Conservation (phyloP, 2,797 vertebrate genomes). For the Sebastes trivittatus region DNA sequence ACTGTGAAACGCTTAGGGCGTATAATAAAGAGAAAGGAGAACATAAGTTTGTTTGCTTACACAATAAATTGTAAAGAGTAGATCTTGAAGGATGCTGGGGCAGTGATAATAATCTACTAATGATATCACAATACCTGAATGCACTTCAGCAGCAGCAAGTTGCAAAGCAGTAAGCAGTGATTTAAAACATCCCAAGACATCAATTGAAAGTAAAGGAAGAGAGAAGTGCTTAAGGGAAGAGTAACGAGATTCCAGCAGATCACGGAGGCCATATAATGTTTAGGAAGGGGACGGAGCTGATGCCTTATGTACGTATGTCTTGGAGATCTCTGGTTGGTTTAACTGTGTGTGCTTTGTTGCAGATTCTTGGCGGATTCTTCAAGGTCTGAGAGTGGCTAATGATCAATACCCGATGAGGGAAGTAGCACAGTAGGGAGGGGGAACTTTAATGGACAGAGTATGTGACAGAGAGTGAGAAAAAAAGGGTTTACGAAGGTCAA, state of each 20-base stretch:
- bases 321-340: neutral
- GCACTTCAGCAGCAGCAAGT: slow-evolving; percentile 7
- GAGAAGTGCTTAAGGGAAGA: neutral
- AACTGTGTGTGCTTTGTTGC: neutral
- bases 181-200: slow-evolving; percentile 20
- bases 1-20: neutral
- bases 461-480: neutral
- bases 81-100: neutral
- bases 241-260: neutral
- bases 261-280: neutral
- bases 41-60: slow-evolving; percentile 2
- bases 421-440: neutral
- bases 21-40: neutral
- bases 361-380: neutral
- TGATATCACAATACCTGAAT: slow-evolving; percentile 11
- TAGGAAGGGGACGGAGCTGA: neutral
- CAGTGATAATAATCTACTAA: slow-evolving; percentile 7
- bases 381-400: neutral
- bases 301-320: slow-evolving; percentile 12
- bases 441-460: neutral
- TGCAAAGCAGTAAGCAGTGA: slow-evolving; percentile 5
- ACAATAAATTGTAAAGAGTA: neutral
- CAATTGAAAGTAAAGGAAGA: neutral
- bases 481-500: neutral
- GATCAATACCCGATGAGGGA: neutral